phyloP scores from a whole-genome alignment of 2,888 invertebrate genomes.

The Candidula unifasciata region DNA sequence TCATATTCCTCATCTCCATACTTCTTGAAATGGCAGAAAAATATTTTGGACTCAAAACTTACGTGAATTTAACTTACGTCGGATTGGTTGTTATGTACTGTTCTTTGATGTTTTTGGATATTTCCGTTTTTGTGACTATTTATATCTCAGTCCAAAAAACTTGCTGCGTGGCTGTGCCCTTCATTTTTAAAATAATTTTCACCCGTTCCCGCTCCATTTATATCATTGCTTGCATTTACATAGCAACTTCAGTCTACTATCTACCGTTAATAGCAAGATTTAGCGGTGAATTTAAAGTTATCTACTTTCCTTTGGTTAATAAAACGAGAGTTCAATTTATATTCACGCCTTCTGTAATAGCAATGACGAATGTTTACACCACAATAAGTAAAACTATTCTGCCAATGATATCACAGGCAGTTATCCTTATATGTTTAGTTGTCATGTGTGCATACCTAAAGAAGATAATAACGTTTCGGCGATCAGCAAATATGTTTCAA shows the following conservation, averaged over 20 bases:
- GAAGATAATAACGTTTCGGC: not conserved
- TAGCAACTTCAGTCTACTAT: not conserved
- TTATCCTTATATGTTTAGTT: not conserved
- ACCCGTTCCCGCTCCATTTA: not conserved
- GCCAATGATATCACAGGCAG: not conserved
- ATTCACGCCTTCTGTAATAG: not conserved
- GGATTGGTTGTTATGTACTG: not conserved
- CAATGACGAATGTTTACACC: not conserved
- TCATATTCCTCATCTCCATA: slow-evolving; percentile 6
- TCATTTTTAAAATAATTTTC: not conserved
- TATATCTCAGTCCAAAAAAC: slow-evolving; percentile 16
- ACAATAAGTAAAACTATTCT: slow-evolving; percentile 22
- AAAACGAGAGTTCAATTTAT: not conserved
- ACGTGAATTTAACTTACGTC: not conserved
- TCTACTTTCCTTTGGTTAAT: not conserved
- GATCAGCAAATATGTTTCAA: not conserved
- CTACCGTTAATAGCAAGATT: not conserved
- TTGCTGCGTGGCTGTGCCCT: not conserved
- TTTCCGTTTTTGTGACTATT: slow-evolving; percentile 9
- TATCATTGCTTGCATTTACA: not conserved
- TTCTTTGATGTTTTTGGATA: slow-evolving; percentile 19
- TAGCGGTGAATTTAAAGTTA: not conserved
- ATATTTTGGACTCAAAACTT: not conserved
- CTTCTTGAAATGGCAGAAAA: not conserved
- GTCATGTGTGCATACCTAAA: not conserved